These are phyloP conservation scores for Camptogramma bilineatum DNA, from an alignment of 2,888 invertebrate genomes.

Conservation along the genomic window DNA sequence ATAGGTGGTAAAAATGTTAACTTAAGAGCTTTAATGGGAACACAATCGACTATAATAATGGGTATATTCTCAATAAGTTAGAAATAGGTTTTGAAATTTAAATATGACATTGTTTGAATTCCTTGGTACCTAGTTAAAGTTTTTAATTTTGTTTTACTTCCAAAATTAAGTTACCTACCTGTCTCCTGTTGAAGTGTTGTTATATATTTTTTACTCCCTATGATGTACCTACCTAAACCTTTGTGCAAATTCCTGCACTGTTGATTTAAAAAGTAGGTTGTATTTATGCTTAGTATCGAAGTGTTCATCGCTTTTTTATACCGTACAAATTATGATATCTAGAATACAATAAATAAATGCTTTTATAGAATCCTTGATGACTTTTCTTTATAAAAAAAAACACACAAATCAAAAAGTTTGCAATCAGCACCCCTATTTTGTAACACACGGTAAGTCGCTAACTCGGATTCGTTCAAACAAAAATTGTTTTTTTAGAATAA, in stretches of 20 bases:
- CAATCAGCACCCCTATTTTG: no score
- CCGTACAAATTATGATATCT: conserved; percentile 23
- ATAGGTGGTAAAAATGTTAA: conserved; percentile 38
- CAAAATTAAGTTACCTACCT: neutral
- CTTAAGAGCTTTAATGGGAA: conserved; percentile 36
- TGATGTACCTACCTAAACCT: conserved; percentile 17
- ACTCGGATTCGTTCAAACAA: no score
- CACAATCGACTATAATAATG: conserved; percentile 29
- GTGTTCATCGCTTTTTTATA: conserved; percentile 23
- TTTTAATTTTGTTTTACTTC: neutral
- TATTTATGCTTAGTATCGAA: conserved; percentile 13
- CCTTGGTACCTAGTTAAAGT: neutral
- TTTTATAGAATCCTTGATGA: conserved; percentile 26
- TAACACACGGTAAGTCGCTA: no score
- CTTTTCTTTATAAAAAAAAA: conserved; percentile 2
- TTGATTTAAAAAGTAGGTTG: conserved; percentile 12
- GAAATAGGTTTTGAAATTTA: conserved; percentile 15
- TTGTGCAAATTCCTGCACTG: conserved; percentile 1
- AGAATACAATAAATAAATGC: conserved; percentile 35
- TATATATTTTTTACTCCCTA: conserved; percentile 34
- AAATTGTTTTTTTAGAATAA: no score
- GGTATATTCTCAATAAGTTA: conserved; percentile 23
- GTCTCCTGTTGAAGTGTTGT: conserved; percentile 11
- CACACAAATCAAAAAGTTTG: no score
- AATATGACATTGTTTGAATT: conserved; percentile 15